These are phyloP conservation scores for Drosophila tristis DNA, from an alignment of 1,140 invertebrate genomes.

Conservation along the genomic window DNA sequence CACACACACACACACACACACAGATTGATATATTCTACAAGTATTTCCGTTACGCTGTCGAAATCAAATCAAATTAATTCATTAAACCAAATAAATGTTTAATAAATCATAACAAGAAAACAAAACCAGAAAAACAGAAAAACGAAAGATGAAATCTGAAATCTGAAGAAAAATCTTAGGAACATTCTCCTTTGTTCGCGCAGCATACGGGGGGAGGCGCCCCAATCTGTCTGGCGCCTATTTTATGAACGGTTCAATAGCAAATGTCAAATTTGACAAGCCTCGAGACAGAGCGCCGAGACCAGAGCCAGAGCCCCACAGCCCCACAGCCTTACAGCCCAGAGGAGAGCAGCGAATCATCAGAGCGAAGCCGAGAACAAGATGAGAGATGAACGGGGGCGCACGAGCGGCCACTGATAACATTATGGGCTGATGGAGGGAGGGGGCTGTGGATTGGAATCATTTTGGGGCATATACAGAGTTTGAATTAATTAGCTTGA, in stretches of 20 bases:
- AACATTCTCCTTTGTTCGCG: constrained; percentile 26
- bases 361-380: neutral
- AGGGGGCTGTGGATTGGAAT: neutral
- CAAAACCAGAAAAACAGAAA: constrained; percentile 40
- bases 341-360: constrained; percentile 2
- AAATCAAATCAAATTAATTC: constrained; percentile 80
- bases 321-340: neutral
- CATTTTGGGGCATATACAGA: constrained; percentile 2
- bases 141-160: neutral
- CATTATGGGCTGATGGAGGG: neutral
- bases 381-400: constrained; percentile 3
- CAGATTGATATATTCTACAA: no score
- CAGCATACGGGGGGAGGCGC: neutral
- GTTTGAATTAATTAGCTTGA: constrained; percentile 44
- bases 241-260: constrained; percentile 76
- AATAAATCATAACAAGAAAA: constrained; percentile 76
- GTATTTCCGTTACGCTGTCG: constrained; percentile 57
- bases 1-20: neutral
- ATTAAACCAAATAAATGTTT: constrained; percentile 77
- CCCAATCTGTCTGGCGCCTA: constrained; percentile 75
- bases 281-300: neutral
- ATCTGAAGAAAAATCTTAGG: constrained; percentile 20
- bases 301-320: neutral
- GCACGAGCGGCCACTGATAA: constrained; percentile 35
- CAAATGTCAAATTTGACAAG: constrained; percentile 78